phyloP scores from a whole-genome alignment of 2,888 invertebrate species.

The Meghimatium bilineatum region DNA sequence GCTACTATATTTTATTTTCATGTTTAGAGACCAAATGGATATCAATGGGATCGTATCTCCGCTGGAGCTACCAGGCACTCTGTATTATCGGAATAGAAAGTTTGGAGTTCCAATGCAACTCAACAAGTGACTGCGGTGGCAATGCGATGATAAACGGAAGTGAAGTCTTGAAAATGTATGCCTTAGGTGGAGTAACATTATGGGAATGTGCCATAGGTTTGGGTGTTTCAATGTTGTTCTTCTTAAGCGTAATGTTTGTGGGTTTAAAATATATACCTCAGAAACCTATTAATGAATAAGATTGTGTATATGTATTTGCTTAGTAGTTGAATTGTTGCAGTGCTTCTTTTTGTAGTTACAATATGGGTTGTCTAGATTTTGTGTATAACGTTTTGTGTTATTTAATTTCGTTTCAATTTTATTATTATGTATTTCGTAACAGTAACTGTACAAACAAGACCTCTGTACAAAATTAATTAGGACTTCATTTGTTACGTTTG shows the following conservation, averaged over 20 bases:
- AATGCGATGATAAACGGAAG: conserved; percentile 50
- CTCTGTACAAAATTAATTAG: no score
- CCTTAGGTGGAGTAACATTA: conserved; percentile 59
- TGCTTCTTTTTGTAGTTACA: no score
- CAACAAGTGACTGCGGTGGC: neutral
- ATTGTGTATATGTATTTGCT: no score
- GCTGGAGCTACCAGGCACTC: conserved; percentile 70
- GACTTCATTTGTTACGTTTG: no score
- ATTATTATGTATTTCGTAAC: no score
- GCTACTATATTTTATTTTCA: no score
- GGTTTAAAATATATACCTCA: conserved; percentile 65
- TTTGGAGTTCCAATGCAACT: conserved; percentile 63
- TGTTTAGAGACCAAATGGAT: conserved; percentile 71
- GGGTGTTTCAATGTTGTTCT: conserved; percentile 58
- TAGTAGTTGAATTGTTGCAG: no score
- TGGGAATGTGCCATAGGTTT: conserved; percentile 61
- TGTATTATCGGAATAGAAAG: conserved; percentile 61
- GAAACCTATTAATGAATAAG: conserved; percentile 66
- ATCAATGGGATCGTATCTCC: conserved; percentile 66
- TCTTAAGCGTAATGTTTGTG: conserved; percentile 62
- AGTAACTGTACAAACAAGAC: no score
- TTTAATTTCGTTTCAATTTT: no score
- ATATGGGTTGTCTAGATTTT: no score
- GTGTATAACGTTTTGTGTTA: no score
- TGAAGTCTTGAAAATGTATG: conserved; percentile 63